These are phyloP conservation scores for Planococcus citri DNA, from an alignment of 1,140 invertebrate species.

Conservation along the genomic window DNA sequence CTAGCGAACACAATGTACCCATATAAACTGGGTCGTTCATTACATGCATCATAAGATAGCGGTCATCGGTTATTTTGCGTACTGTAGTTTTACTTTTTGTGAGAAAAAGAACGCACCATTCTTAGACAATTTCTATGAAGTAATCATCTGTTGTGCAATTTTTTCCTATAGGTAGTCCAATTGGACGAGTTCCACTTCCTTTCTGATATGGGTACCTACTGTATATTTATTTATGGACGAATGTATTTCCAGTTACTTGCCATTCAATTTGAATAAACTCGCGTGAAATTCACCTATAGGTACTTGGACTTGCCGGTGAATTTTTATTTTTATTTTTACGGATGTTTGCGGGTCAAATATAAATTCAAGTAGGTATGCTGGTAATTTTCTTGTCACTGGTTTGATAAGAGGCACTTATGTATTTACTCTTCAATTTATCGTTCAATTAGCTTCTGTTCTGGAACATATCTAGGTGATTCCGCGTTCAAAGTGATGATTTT, in stretches of 20 bases:
- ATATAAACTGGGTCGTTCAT: neutral
- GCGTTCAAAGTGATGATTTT: no score
- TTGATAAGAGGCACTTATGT: no score
- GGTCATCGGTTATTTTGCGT: neutral
- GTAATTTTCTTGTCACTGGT: no score
- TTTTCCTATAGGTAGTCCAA: neutral
- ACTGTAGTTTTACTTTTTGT: neutral
- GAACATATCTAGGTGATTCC: no score
- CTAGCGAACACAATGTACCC: no score
- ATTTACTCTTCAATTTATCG: no score
- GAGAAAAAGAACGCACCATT: neutral
- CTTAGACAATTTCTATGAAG: neutral
- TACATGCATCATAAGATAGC: neutral
- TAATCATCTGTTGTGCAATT: neutral
- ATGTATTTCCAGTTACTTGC: neutral
- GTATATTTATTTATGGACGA: neutral
- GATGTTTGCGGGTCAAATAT: no score
- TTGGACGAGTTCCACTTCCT: conserved; percentile 1
- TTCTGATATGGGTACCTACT: no score
- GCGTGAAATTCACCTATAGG: neutral
- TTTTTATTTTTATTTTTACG: no score
- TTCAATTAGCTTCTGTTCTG: no score
- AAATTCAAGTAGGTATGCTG: no score
- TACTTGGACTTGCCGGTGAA: no score
- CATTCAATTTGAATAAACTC: neutral